Evolutionary conservation across 2,888 invertebrate genomes (phyloP), one percentile per base, ranked within the genome.

Genomic region (Ellobium chinense): DNA sequence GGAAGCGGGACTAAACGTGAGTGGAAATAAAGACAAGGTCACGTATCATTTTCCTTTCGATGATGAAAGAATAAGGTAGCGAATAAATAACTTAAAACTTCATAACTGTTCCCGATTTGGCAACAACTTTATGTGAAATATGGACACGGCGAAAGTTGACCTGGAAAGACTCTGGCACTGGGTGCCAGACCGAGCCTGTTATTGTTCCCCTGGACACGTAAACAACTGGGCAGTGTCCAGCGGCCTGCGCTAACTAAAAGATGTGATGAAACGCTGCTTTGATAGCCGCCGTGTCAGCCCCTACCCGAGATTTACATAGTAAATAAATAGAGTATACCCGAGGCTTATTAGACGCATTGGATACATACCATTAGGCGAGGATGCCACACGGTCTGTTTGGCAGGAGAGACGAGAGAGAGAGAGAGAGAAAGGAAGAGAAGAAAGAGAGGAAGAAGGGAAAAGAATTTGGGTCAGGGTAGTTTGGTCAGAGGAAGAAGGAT

Each of bases 151-250:
- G n/a, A n/a, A n/a, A n/a, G n/a, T n/a, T n/a, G n/a, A n/a, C n/a
- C n/a, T n/a, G n/a, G n/a, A n/a, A n/a, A n/a, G n/a, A n/a, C n/a
- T n/a, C n/a, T n/a, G n/a, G 58, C 58, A 9, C 4, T 24, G 24
- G 12, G 24, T 58, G 58, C 24, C 58, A 58, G 58, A 34, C 24
- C 54, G 9, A 27, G 54, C 14, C 1, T 74, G 73, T 74, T 74
- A 39, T 74, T 39, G 27, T 27, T 62, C 9, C 39, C 27, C 18
- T 3, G 39, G 18, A 74, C 36, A 62, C 39, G n/a, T 39, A 29
- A 60, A 74, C 62, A 74, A 62, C 62, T 74, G 73, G 54, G 62
- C 73, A 74, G 62, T 39, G 62, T 74, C 73, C 62, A 39, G 2
- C 31, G 60, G n/a, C 36, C 29, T 3, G n/a, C 9, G 9, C 56